A percentile compares a stretch with the other conserved stretches of the same genome.
phyloP scores from a whole-genome alignment of 2,888 invertebrate species.

The Saturnia japonica region DNA sequence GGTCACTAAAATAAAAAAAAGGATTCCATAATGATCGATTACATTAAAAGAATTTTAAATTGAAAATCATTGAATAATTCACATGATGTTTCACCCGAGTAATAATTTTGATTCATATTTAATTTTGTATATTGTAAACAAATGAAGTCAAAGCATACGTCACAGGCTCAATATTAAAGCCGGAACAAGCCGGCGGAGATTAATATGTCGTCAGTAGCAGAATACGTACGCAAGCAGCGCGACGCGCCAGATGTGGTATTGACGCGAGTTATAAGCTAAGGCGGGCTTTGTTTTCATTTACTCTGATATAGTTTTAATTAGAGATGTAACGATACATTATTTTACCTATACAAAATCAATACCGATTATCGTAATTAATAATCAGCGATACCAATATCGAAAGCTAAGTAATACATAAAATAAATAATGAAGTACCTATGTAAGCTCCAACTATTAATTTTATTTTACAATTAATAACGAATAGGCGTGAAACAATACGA shows the following conservation, averaged over 20 bases:
- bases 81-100: no score
- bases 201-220: slow-evolving; percentile 64
- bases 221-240: slow-evolving; percentile 46
- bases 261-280: slow-evolving; percentile 30
- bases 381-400: no score
- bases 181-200: slow-evolving; percentile 49
- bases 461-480: no score
- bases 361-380: no score
- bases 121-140: slow-evolving; percentile 4
- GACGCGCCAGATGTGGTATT: slow-evolving; percentile 35
- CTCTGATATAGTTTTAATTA: neutral
- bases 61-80: neutral
- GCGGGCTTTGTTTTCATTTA: slow-evolving; percentile 24
- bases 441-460: no score
- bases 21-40: neutral
- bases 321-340: no score
- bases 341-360: no score
- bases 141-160: slow-evolving; percentile 34
- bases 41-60: neutral
- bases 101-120: neutral
- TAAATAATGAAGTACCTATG: no score
- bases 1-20: neutral
- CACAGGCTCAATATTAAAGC: slow-evolving; percentile 53
- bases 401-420: no score
- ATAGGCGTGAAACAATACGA: no score